Evolutionary conservation across 2,888 invertebrate genomes (phyloP), one percentile per base, ranked within the genome.

Genomic region (Physocephala rufipes): DNA sequence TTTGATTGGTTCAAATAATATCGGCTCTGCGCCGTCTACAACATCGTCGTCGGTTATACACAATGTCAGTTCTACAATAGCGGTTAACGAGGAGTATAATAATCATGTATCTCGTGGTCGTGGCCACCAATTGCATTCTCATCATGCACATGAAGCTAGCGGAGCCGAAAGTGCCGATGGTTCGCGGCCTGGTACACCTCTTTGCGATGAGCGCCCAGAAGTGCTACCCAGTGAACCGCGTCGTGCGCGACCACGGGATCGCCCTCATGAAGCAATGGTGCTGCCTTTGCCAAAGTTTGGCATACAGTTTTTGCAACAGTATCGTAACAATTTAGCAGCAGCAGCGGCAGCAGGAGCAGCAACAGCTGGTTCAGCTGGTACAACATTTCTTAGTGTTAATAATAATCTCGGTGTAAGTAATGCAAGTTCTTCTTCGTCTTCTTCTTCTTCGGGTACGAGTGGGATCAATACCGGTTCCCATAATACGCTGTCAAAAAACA

Each of bases 211-310:
- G 82, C 87, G 91, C 64, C 93, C 93, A 1, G 94, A 94, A 81
- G 88, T 91, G 74, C 74, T 89, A 73, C 93, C 93, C 13, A 89
- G 89, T 73, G 94, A 94, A 84, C 94, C 94, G 24, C 89, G 94
- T 72, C 89, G 93, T 63, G 88, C 90, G 79, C 90, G 90, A 3
- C 90, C 90, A 4, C 76, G 82, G 24, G 82, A 81, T 4, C 89
- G 89, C 75, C 87, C 89, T 83, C 89, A 89, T 24, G 90, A 91
- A 16, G 93, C 95, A 45, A 89, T 96, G 86, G 92, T 93, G 79
- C 87, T 96, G 80, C 96, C 96, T 26, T 87, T 96, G 79, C 96
- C 96, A 53, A 92, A 93, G 86, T 96, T 96, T 85, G 96, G 96
- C 21, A 90, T 92, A 72, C 90, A 90, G 82, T 89, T 92, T 80